A percentile compares a stretch with the other conserved stretches of the same genome.
Evolutionary conservation across 1,140 invertebrate genomes (phyloP).

Genomic region (Drosophila tsacasi): DNA sequence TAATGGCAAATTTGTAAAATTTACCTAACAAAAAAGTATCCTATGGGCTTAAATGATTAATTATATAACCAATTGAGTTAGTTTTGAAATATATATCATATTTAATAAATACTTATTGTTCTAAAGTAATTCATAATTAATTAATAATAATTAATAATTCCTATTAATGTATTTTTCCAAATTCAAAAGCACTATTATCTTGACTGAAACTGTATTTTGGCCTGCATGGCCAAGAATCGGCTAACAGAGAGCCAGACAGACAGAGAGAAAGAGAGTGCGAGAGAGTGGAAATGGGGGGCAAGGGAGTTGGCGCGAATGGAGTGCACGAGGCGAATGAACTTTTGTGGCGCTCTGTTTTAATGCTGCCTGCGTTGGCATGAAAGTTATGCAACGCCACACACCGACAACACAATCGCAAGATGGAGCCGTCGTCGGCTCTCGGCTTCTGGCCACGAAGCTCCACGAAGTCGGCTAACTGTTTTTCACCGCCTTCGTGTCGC

Average conservation of each 20-base stretch:
- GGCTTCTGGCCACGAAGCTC: slow-evolving; percentile 49
- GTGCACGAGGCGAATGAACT: slow-evolving; percentile 85
- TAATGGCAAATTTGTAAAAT: no score
- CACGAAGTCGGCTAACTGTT: slow-evolving; percentile 77
- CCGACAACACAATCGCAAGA: slow-evolving; percentile 28
- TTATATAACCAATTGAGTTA: background rate
- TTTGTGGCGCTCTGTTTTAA: slow-evolving; percentile 65
- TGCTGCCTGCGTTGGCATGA: slow-evolving; percentile 75
- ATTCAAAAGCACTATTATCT: background rate
- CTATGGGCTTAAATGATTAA: background rate
- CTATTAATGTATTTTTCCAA: no score
- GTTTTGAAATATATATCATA: no score
- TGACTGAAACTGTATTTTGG: slow-evolving; percentile 10
- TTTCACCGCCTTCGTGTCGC: slow-evolving; percentile 58
- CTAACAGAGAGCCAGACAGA: slow-evolving; percentile 40
- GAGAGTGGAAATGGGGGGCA: slow-evolving; percentile 10
- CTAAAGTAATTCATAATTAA: no score
- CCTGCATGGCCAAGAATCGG: slow-evolving; percentile 46
- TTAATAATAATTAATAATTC: background rate
- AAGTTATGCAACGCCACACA: slow-evolving; percentile 80
- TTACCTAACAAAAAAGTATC: background rate
- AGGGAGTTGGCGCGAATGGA: slow-evolving; percentile 58
- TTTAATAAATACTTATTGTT: no score
- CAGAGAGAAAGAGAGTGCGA: slow-evolving; percentile 24
- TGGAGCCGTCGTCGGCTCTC: slow-evolving; percentile 62